Evolutionary conservation across 2,113 vertebrate genomes (phyloP), one percentile per base, ranked within the genome.

Genomic region (Spermophilus dauricus): DNA sequence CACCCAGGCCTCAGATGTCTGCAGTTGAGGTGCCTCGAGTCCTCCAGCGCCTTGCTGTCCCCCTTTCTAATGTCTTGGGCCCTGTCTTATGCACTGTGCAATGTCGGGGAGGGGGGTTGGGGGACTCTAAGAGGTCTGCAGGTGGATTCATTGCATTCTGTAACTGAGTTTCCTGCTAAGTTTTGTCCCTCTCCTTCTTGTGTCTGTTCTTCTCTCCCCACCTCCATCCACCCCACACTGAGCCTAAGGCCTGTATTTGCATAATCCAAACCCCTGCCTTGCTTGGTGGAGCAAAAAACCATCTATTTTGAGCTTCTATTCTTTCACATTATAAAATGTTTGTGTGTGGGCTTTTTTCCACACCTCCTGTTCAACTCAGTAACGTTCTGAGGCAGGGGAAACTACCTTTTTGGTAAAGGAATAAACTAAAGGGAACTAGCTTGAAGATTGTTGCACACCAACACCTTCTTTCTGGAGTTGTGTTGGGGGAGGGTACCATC

Each of bases 321-420:
- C 51, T 94, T 95, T 82, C 85, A 61, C 61, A 67, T 95, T 94
- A 86, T 75, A 95, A 97, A 95, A 95, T 83, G 63, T 82, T 69
- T 53, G 24, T 58, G 28, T 78, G 34, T 75, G 51, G 89, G 77
- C 85, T 58, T 42, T 45, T 28, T 45, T 26, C 2, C 6, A 14
- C 17, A 39, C 26, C 45, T 70, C n/a, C 76, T 86, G 56, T 94
- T 94, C 61, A 93, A 92, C 88, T 89, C 69, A 61, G 4, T 77
- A 73, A 73, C 45, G 58, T n/a, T 95, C 39, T 26, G 77, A 93
- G 61, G 82, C 56, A 86, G 28, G 37, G 32, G 30, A 73, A 86
- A 93, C 61, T 61, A 42, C 51, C 48, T 94, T 81, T 67, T 87
- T 89, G 67, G 65, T 61, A 72, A 72, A 81, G 53, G 48, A 86